Base-by-base conservation (phyloP, 1,140 invertebrate species). In the Drosophila nasuta region DNA sequence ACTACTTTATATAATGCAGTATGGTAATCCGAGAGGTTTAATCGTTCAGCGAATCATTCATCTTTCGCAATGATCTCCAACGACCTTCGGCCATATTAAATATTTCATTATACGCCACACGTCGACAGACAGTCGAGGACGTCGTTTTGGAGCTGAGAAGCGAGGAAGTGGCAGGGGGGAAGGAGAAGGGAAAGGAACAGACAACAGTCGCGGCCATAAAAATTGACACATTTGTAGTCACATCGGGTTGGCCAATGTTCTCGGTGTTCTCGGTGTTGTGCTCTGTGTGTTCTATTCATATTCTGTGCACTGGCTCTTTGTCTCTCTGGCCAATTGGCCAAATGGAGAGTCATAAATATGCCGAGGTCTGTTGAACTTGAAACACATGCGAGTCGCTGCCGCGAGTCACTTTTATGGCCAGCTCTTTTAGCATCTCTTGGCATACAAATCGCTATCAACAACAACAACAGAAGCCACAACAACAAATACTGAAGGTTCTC, bases 71-170 rank as follows among this genome's bases (percentile, higher is more conserved):
- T 70, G 51, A 66, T 41, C 60, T 51, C 38, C 43, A 51, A 75
- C 74, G 81, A 85, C 81, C 81, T 85, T 86, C 74, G 66, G 62
- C 45, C 64, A 52, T 72, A 69, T 81, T 68, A 80, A 81, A 85
- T 81, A 75, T 46, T 71, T 77, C 66, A 85, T 66, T 76, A 83
- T 67, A 63, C 62, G 6, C 35, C 52, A 70, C 51, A 79, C 60
- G 57, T 68, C 45, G 25, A 15, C 20, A 25, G 63, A 33, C 49
- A 8, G 48, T 49, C 48, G 48, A 11, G 49, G 20, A 20, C 11
- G 49, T 51, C 20, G 11, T 3, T 25, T 25, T 25, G 20, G 20
- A 25, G 20, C 20, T 25, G 20, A 25, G 20, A 25, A 3, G 3
- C 20, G 20, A 4, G 3, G 20, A 25, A 51, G 49, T 17, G 6